Conservation (phyloP, 1,140 invertebrate species). For the Trichoplusia ni region DNA sequence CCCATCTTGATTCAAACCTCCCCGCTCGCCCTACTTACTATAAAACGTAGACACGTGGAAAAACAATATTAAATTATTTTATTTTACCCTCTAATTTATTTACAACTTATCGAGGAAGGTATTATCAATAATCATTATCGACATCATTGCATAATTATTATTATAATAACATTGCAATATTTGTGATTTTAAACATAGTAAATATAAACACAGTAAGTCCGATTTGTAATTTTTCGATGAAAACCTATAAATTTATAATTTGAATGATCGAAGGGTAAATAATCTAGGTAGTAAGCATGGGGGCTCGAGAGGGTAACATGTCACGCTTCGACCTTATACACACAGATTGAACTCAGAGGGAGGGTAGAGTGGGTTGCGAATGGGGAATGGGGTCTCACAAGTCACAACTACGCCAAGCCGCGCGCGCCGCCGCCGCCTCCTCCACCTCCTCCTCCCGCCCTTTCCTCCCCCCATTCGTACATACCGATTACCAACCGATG, state of each 20-base stretch:
- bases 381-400: conserved; percentile 25
- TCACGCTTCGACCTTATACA: conserved; percentile 26
- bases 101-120: no score
- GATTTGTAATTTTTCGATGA: no score
- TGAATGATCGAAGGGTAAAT: not conserved
- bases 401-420: conserved; percentile 22
- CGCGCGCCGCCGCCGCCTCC: conserved; percentile 19
- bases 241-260: not conserved
- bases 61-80: not conserved
- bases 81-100: no score
- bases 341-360: conserved; percentile 24
- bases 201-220: no score
- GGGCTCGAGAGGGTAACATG: conserved; percentile 28
- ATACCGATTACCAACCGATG: conserved; percentile 49
- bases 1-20: not conserved
- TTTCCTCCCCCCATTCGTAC: conserved; percentile 26
- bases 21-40: conserved; percentile 37
- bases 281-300: conserved; percentile 20
- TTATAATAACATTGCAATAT: no score
- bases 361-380: conserved; percentile 27
- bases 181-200: no score
- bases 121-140: no score
- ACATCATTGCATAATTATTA: no score
- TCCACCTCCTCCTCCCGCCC: conserved; percentile 7
- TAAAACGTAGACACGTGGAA: conserved; percentile 56